Evolutionary conservation across 2,888 invertebrate genomes (phyloP), one percentile per base, ranked within the genome.

Genomic region (Drosophila atripex): DNA sequence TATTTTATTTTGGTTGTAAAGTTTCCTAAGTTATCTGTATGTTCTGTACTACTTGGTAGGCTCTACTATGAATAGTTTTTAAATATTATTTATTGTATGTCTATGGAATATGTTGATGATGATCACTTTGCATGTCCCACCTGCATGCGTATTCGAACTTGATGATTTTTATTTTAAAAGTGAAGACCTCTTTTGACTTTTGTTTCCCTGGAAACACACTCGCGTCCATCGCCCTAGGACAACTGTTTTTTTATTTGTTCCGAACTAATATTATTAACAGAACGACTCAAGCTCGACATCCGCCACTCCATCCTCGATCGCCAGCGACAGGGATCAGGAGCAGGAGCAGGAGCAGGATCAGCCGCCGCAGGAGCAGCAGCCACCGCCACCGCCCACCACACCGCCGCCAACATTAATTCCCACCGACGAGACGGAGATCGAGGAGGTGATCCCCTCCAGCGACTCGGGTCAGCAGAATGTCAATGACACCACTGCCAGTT

Each of bases 241-340:
- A 63, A 76, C 47, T 71, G 46, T 9, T 28, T 28, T 76, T 83
- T 83, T 87, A 87, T 89, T 88, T 82, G 88, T 85, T 86, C 86
- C 83, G 75, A 89, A 88, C 89, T 86, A 86, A 89, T 89, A 89
- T 89, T 88, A 90, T 90, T 90, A 90, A 90, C 91, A 90, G 91
- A 90, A 86, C 83, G 90, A 90, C 80, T 88, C 89, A 86, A 78
- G 88, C 85, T 73, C 76, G 69, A 73, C 73, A 61, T 58, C 72
- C 41, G 51, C 71, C 61, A 57, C 92, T 92, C 2, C 49, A 49
- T 49, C 47, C 18, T 25, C 30, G 16, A 49, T 18, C 72, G 91
- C 16, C 92, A 76, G 43, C 55, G 9, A 7, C 41, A 41, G 41
- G 14, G 60, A 23, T 46, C 60, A 46, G 60, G 60, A 23, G 21